phyloP scores from a whole-genome alignment of 2,797 vertebrate species.

The Sebastes alutus region DNA sequence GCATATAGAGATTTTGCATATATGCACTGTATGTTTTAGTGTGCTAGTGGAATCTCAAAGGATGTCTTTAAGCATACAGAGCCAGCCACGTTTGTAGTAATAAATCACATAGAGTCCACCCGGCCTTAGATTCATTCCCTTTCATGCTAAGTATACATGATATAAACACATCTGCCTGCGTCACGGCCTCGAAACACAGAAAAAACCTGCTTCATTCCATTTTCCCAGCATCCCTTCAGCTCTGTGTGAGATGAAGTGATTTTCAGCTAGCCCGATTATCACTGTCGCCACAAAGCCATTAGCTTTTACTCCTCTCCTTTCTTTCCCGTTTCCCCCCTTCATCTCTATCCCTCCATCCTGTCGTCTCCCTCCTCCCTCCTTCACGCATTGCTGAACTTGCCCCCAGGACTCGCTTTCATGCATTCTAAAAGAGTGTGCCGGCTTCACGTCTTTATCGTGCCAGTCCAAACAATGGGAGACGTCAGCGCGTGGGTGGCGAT shows the following conservation, averaged over 20 bases:
- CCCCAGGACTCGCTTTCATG: slow-evolving; percentile 71
- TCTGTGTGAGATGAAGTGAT: slow-evolving; percentile 57
- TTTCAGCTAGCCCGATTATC: slow-evolving; percentile 70
- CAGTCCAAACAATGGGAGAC: slow-evolving; percentile 58
- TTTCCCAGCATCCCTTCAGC: slow-evolving; percentile 54
- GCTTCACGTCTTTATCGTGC: slow-evolving; percentile 53
- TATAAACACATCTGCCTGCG: slow-evolving; percentile 6
- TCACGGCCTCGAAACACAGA: slow-evolving; percentile 15
- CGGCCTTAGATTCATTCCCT: neutral
- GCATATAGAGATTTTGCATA: neutral
- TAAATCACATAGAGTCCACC: neutral
- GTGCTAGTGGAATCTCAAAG: neutral
- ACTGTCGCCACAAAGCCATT: slow-evolving; percentile 66
- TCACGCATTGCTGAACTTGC: slow-evolving; percentile 74
- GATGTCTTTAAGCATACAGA: slow-evolving; percentile 19
- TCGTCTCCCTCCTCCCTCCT: slow-evolving; percentile 68
- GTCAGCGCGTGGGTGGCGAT: slow-evolving; percentile 40
- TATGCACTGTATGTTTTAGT: slow-evolving; percentile 9
- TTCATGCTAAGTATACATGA: neutral
- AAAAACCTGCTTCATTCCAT: slow-evolving; percentile 39
- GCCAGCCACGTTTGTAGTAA: slow-evolving; percentile 38
- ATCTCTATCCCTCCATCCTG: slow-evolving; percentile 25
- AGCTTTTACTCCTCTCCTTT: slow-evolving; percentile 43
- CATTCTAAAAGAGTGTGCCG: slow-evolving; percentile 67
- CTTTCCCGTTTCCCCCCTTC: neutral